Evolutionary conservation across 2,797 vertebrate species (phyloP).

Genomic region (Coendou prehensilis): DNA sequence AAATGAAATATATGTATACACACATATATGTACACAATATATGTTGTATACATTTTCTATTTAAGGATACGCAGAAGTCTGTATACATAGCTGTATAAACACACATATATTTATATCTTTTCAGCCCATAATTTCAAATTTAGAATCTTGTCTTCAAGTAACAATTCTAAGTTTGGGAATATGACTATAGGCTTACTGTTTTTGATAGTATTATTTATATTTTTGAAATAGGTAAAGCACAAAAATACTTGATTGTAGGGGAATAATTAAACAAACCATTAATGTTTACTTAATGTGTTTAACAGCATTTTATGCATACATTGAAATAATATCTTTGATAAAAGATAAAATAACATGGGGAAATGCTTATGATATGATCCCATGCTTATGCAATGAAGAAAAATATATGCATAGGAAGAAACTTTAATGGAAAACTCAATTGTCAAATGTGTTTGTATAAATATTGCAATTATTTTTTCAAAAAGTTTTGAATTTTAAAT

Average conservation of each 20-base stretch:
- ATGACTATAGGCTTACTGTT: background rate
- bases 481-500: background rate
- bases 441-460: background rate
- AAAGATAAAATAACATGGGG: background rate
- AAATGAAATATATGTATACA: background rate
- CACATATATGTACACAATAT: background rate
- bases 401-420: background rate
- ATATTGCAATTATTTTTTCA: background rate
- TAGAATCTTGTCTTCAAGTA: background rate
- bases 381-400: background rate
- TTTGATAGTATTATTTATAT: background rate
- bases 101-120: background rate
- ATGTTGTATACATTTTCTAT: background rate
- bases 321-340: constrained; percentile 39
- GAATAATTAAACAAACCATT: background rate
- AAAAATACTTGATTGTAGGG: background rate
- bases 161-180: constrained; percentile 35
- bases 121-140: background rate
- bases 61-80: background rate
- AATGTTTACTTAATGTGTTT: constrained; percentile 8
- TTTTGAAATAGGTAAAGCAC: background rate
- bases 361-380: background rate
- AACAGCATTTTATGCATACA: background rate
- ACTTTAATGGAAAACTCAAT: background rate
- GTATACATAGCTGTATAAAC: background rate